Percentiles rank a stretch among this genome's conserved stretches.
These are phyloP conservation scores for Alexandromys fortis DNA, from an alignment of 2,113 vertebrate species.

Conservation along the genomic window DNA sequence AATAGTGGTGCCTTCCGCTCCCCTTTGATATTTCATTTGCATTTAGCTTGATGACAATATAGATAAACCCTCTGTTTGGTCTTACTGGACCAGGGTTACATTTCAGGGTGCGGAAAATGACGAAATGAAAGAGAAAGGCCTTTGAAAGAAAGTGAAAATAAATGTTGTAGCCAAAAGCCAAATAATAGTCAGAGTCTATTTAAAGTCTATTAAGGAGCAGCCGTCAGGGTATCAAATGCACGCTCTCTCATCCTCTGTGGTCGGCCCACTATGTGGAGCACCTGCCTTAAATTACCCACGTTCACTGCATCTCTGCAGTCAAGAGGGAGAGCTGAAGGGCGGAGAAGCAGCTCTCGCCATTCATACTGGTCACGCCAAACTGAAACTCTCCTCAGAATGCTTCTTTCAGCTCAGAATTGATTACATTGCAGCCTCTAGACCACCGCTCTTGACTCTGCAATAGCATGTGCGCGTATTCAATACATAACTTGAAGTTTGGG, in stretches of 20 bases:
- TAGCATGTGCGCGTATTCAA: not conserved
- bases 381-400: constrained; percentile 48
- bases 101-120: constrained; percentile 72
- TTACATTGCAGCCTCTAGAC: constrained; percentile 41
- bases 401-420: constrained; percentile 60
- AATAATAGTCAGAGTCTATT: constrained; percentile 73
- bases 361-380: constrained; percentile 51
- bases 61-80: constrained; percentile 68
- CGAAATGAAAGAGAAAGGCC: constrained; percentile 71
- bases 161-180: constrained; percentile 67
- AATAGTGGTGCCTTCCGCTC: constrained; percentile 49
- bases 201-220: constrained; percentile 73
- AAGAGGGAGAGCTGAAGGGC: constrained; percentile 21
- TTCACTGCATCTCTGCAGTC: constrained; percentile 56
- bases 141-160: constrained; percentile 80
- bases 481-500: not conserved
- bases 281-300: constrained; percentile 73
- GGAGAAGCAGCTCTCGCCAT: constrained; percentile 62
- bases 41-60: constrained; percentile 72
- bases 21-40: constrained; percentile 70
- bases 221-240: constrained; percentile 73
- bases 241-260: constrained; percentile 66
- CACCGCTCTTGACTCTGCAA: constrained; percentile 24
- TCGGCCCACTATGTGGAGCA: constrained; percentile 65
- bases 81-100: constrained; percentile 68